phyloP scores from a whole-genome alignment of 2,797 vertebrate species.

The Hypotaenidia okinawae region DNA sequence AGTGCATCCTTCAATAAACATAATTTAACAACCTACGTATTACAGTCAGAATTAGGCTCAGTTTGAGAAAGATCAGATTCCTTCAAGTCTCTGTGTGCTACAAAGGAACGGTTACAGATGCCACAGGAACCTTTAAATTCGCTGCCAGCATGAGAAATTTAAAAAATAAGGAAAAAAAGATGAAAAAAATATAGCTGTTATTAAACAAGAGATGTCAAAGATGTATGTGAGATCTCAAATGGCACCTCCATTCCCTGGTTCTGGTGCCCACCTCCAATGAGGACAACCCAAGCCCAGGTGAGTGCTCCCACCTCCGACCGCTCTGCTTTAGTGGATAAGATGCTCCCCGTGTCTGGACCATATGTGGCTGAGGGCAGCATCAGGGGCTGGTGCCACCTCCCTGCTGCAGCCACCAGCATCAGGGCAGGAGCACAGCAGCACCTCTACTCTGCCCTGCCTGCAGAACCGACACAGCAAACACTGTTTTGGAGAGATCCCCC shows the following conservation, averaged over 20 bases:
- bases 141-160: constrained; percentile 37
- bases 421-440: neutral
- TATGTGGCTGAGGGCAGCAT: accelerated
- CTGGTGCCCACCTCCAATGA: neutral
- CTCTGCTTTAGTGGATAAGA: neutral
- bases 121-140: constrained; percentile 62
- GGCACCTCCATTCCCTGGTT: neutral
- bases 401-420: neutral
- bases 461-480: neutral
- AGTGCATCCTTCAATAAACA: constrained; percentile 4
- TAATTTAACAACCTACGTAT: constrained; percentile 51
- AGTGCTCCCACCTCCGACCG: neutral
- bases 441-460: accelerated
- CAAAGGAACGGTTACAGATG: constrained; percentile 39
- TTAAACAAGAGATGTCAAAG: constrained; percentile 58
- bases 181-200: constrained; percentile 64
- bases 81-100: constrained; percentile 59
- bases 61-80: constrained; percentile 69
- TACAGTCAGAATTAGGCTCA: constrained; percentile 23
- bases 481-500: neutral
- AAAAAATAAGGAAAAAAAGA: neutral
- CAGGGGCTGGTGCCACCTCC: neutral
- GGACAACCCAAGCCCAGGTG: neutral
- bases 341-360: neutral
- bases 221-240: constrained; percentile 29